Evolutionary conservation across 2,113 vertebrate species (phyloP).

Genomic region (Cynocephalus volans): DNA sequence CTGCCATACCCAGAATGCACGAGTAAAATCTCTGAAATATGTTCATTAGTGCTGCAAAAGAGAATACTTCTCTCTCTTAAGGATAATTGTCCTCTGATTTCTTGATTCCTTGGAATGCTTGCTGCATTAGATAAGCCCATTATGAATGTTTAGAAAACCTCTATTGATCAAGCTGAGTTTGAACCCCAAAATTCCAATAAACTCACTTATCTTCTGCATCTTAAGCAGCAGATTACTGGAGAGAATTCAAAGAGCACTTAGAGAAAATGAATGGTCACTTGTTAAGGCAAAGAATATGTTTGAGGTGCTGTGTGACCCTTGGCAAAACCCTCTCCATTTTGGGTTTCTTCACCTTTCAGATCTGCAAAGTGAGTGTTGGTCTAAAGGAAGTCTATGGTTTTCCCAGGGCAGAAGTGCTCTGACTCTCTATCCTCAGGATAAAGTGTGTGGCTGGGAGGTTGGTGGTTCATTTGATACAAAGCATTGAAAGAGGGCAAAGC

Average conservation of each 20-base stretch:
- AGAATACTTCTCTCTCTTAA: conserved; percentile 37
- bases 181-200: not conserved
- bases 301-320: not conserved
- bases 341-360: not conserved
- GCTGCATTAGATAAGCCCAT: not conserved
- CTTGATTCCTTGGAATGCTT: conserved; percentile 14
- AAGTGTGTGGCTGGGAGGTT: not conserved
- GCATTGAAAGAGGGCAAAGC: not conserved
- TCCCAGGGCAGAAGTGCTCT: not conserved
- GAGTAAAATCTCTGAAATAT: conserved; percentile 63
- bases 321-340: not conserved
- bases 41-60: conserved; percentile 12
- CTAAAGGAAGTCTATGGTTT: not conserved
- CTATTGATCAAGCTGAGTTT: not conserved
- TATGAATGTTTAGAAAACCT: not conserved
- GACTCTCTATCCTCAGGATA: not conserved
- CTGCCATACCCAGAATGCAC: not conserved
- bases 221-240: not conserved
- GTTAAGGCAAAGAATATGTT: not conserved
- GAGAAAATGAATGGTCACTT: not conserved
- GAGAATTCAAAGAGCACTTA: not conserved
- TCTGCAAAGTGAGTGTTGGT: not conserved
- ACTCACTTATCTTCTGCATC: not conserved
- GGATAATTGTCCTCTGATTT: conserved; percentile 58
- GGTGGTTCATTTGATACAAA: not conserved